These are phyloP conservation scores for Leptosomus discolor DNA, from an alignment of 2,113 vertebrate genomes.

Conservation along the genomic window DNA sequence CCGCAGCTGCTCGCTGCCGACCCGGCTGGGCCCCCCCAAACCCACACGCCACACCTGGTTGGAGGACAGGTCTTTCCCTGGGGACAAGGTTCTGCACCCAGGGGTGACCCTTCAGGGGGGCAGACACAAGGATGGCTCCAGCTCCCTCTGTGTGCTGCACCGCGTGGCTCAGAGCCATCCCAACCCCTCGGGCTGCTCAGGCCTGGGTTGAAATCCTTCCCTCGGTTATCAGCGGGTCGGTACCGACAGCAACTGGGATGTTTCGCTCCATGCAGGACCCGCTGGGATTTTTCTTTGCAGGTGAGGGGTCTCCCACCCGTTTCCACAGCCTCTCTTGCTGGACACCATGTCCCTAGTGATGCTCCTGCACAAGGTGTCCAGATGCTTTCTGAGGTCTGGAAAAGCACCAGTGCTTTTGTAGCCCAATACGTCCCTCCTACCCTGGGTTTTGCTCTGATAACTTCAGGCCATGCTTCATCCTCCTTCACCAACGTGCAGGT, in stretches of 20 bases:
- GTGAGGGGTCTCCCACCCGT: rapidly evolving
- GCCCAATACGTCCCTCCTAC: background rate
- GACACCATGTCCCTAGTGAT: background rate
- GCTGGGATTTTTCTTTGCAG: background rate
- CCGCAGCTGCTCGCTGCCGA: rapidly evolving
- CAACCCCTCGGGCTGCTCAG: background rate
- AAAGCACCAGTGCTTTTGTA: background rate
- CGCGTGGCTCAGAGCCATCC: background rate
- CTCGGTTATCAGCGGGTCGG: rapidly evolving
- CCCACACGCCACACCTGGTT: rapidly evolving
- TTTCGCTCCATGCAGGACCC: background rate
- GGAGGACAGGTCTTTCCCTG: background rate
- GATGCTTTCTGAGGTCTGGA: background rate
- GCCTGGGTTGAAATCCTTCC: background rate
- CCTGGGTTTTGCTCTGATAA: background rate
- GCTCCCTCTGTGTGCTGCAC: background rate
- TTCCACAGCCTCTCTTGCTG: background rate
- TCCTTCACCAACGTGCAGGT: background rate
- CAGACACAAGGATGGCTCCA: background rate
- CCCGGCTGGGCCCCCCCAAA: background rate
- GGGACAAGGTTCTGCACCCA: background rate
- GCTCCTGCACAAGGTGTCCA: background rate
- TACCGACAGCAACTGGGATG: rapidly evolving
- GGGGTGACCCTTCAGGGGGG: background rate
- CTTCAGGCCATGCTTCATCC: background rate